Evolutionary conservation across 2,113 vertebrate species (phyloP).

Genomic region (Urocitellus parryii): DNA sequence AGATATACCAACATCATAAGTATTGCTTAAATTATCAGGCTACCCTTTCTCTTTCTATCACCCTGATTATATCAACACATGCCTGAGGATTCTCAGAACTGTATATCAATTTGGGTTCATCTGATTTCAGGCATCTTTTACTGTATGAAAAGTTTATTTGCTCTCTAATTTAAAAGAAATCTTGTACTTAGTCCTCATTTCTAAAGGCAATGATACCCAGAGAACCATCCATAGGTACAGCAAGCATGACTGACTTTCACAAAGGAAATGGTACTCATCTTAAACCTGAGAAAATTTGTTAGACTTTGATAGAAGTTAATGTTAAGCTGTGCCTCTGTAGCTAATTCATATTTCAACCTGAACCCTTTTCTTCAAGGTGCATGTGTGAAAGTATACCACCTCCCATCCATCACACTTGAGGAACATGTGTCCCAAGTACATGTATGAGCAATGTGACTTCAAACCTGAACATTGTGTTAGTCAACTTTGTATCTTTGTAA

Average conservation of each 20-base stretch:
- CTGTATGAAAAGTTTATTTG: neutral
- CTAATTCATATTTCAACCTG: neutral
- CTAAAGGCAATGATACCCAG: neutral
- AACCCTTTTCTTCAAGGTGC: neutral
- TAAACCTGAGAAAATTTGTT: neutral
- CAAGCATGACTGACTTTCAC: neutral
- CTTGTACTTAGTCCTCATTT: neutral
- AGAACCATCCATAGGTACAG: neutral
- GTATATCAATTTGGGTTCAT: neutral
- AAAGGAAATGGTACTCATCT: neutral
- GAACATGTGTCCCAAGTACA: neutral
- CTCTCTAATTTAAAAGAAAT: neutral
- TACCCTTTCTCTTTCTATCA: neutral
- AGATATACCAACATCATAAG: neutral
- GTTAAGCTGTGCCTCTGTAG: neutral
- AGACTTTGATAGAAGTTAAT: neutral
- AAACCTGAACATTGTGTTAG: neutral
- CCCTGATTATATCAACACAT: neutral
- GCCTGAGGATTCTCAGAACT: neutral
- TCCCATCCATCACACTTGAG: neutral
- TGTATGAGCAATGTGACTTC: neutral
- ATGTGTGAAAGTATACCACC: neutral
- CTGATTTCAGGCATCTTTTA: slow-evolving; percentile 1
- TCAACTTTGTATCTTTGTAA: too few relatives aligned
- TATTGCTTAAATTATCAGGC: neutral